Evolutionary conservation across 2,113 vertebrate species (phyloP).

Genomic region (Perca fluviatilis): DNA sequence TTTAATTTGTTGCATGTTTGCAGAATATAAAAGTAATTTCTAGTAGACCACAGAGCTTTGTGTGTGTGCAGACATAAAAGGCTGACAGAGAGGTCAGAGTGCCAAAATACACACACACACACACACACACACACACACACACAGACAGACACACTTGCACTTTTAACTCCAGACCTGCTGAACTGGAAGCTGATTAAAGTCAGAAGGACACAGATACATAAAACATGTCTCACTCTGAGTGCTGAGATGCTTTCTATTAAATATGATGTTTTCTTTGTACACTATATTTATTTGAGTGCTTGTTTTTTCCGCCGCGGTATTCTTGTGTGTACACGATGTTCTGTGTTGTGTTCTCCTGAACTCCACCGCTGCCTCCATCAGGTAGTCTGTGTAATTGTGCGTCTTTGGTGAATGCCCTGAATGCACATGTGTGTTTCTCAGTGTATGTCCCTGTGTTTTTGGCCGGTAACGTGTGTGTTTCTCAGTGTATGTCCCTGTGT

Average conservation of each 20-base stretch:
- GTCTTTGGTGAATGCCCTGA: no score
- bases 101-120: background rate
- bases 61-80: no score
- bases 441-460: background rate
- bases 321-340: background rate
- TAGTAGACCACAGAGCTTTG: no score
- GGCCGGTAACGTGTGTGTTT: background rate
- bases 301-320: background rate
- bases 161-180: background rate
- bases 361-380: no score
- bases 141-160: background rate
- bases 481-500: background rate
- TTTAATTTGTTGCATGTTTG: no score
- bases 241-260: background rate
- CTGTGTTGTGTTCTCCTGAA: background rate
- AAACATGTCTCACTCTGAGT: background rate
- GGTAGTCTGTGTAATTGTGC: no score
- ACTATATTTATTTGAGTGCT: background rate
- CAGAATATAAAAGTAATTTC: no score
- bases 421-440: background rate
- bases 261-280: background rate
- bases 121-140: background rate
- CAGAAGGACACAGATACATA: slow-evolving; percentile 2
- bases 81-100: no score
- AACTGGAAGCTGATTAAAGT: slow-evolving; percentile 1